Conservation (phyloP, 2,888 invertebrate species). For the Hemaris fuciformis region DNA sequence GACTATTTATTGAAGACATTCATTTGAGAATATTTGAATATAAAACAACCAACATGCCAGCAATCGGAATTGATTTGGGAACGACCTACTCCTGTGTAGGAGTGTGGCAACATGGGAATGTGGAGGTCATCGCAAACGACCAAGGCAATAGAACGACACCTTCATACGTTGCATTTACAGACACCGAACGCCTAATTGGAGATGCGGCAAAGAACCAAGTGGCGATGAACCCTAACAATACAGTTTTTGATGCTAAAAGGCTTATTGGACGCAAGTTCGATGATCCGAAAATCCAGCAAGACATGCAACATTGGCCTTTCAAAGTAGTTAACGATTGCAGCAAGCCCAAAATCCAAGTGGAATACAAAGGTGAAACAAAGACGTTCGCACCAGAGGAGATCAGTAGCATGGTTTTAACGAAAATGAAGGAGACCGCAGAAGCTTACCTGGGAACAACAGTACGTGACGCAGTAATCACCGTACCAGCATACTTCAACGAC, state of each 20-base stretch:
- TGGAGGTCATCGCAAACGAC: constrained; percentile 93
- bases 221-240: constrained; percentile 88
- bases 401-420: constrained; percentile 84
- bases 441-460: constrained; percentile 85
- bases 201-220: constrained; percentile 94
- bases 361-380: constrained; percentile 84
- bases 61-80: constrained; percentile 85
- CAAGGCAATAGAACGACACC: constrained; percentile 94
- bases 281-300: constrained; percentile 88
- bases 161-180: constrained; percentile 93
- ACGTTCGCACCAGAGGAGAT: constrained; percentile 86
- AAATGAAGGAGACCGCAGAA: constrained; percentile 85
- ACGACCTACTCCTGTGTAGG: constrained; percentile 94
- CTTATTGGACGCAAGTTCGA: constrained; percentile 90
- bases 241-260: constrained; percentile 87
- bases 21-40: constrained; percentile 2
- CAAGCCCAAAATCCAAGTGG: constrained; percentile 86
- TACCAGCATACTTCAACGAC: constrained; percentile 90
- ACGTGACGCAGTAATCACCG: constrained; percentile 89
- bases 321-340: constrained; percentile 84
- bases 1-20: neutral
- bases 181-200: constrained; percentile 91
- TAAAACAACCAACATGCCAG: constrained; percentile 54
- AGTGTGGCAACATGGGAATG: constrained; percentile 91
- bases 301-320: constrained; percentile 93